A percentile compares a stretch with the other conserved stretches of the same genome.
phyloP scores from a whole-genome alignment of 1,140 invertebrate genomes.

The Tetramorium simillimum region DNA sequence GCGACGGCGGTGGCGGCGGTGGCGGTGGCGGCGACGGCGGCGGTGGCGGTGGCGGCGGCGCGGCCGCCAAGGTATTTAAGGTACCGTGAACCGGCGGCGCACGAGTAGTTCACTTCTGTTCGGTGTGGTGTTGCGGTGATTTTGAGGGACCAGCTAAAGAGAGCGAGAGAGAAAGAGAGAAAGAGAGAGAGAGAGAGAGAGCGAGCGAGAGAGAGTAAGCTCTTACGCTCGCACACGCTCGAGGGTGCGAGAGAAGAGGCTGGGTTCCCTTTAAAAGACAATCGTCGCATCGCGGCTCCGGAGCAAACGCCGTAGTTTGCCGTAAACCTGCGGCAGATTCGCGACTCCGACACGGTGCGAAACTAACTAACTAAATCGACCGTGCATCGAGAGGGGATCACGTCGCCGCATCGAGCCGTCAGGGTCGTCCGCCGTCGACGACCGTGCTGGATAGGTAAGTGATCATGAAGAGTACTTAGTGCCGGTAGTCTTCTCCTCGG shows the following conservation, averaged over 20 bases:
- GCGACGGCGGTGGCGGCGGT: constrained; percentile 60
- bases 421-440: constrained; percentile 64
- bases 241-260: constrained; percentile 64
- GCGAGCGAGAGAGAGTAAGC: constrained; percentile 45
- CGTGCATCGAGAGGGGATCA: constrained; percentile 55
- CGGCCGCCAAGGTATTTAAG: constrained; percentile 85
- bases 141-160: constrained; percentile 72
- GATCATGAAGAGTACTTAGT: constrained; percentile 51
- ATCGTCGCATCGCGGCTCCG: constrained; percentile 34
- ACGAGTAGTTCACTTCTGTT: constrained; percentile 86
- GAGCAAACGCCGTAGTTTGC: constrained; percentile 5
- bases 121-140: constrained; percentile 83
- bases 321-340: constrained; percentile 23
- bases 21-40: constrained; percentile 66
- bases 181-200: constrained; percentile 21
- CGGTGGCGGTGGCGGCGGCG: constrained; percentile 75
- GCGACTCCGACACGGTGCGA: constrained; percentile 33
- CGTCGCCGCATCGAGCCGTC: constrained; percentile 65
- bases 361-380: constrained; percentile 38
- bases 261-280: constrained; percentile 18
- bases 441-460: constrained; percentile 74
- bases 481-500: constrained; percentile 15
- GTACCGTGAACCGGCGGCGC: constrained; percentile 84
- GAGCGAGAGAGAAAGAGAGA: constrained; percentile 63
- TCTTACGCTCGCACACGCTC: constrained; percentile 57